Evolutionary conservation across 2,113 vertebrate species (phyloP).

Genomic region (Ornithorhynchus anatinus): DNA sequence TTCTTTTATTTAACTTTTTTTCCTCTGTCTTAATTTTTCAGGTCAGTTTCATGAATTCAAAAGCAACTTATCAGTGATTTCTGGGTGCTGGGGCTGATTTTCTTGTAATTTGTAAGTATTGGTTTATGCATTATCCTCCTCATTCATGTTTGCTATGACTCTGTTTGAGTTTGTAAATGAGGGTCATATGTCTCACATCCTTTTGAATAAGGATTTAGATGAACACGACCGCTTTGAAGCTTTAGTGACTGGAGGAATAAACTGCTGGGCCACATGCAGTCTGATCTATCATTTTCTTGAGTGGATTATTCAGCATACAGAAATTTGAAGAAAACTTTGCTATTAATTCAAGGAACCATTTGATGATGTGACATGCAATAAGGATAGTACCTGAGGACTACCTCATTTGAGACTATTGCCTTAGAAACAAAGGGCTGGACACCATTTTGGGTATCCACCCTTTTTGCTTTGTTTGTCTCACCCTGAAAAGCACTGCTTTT

Average conservation of each 20-base stretch:
- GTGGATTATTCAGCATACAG: background rate
- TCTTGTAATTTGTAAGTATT: constrained; percentile 94
- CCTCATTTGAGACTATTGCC: too few species aligned
- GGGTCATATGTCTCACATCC: background rate
- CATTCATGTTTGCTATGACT: background rate
- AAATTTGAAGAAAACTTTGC: background rate
- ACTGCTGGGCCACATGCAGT: background rate
- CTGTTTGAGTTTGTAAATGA: constrained; percentile 2
- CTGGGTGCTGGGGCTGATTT: constrained; percentile 91
- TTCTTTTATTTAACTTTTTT: constrained; percentile 39
- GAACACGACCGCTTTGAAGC: background rate
- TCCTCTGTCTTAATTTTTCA: constrained; percentile 70
- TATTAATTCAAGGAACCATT: too few species aligned
- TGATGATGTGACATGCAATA: too few species aligned
- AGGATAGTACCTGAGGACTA: too few species aligned
- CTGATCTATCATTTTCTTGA: background rate
- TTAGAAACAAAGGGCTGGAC: too few species aligned
- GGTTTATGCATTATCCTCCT: constrained; percentile 43
- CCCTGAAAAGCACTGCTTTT: too few species aligned
- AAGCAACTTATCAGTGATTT: constrained; percentile 89
- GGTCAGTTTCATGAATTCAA: constrained; percentile 98
- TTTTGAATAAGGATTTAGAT: background rate
- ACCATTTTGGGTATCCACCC: too few species aligned
- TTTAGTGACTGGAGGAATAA: background rate
- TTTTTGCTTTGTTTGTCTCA: too few species aligned